Percentiles rank a stretch among this genome's conserved stretches.
Evolutionary conservation across 2,797 vertebrate genomes (phyloP).

Genomic region (Brachymystax lenok): DNA sequence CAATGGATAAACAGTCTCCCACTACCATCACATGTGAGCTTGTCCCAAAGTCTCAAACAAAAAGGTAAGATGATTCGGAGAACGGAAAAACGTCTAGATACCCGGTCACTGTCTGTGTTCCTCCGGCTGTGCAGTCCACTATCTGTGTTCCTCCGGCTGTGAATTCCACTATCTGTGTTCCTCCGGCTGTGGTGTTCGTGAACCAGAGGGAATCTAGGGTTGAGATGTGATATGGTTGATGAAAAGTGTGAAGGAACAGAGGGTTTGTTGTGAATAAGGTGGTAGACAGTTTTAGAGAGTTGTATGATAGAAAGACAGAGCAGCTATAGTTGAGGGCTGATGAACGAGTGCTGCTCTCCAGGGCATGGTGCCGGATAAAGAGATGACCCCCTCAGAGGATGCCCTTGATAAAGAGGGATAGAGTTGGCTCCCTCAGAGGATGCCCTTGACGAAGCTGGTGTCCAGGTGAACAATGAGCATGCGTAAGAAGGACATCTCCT

Average conservation of each 20-base stretch:
- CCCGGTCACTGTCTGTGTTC: not conserved
- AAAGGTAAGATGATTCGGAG: not conserved
- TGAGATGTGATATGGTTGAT: not conserved
- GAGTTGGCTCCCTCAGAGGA: no score
- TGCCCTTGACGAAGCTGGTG: conserved; percentile 75
- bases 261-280: not conserved
- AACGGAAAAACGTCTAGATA: not conserved
- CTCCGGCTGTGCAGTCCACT: not conserved
- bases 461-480: conserved; percentile 83
- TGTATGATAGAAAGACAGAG: not conserved
- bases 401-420: conserved; percentile 55
- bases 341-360: not conserved
- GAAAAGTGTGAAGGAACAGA: not conserved
- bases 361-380: not conserved
- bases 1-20: not conserved
- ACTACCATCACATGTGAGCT: not conserved
- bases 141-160: no score
- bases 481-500: conserved; percentile 84
- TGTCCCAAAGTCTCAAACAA: not conserved
- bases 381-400: conserved; percentile 63
- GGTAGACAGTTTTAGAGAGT: not conserved
- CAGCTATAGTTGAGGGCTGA: no score
- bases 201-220: not conserved
- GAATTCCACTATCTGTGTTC: not conserved
- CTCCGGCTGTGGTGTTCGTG: not conserved